Percentiles rank a stretch among this genome's conserved stretches.
Conservation (phyloP, 2,113 vertebrate genomes). For the Spheniscus mendiculus region DNA sequence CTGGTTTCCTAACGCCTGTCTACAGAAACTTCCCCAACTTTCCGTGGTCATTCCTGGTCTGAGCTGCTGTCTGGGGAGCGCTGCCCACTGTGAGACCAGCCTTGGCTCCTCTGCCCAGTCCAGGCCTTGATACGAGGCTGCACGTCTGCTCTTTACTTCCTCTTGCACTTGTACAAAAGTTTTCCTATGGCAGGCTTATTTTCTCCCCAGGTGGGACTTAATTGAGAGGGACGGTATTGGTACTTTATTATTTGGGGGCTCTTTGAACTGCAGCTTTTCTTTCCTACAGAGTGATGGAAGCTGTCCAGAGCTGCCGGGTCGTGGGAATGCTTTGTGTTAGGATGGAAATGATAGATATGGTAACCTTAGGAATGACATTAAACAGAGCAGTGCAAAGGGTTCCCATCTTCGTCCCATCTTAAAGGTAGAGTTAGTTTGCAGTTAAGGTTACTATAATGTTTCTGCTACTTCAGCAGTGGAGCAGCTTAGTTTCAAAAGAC, state of each 20-base stretch:
- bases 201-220: background rate
- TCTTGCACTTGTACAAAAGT: background rate
- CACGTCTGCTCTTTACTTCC: background rate
- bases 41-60: rapidly evolving
- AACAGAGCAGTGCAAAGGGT: background rate
- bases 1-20: background rate
- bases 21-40: background rate
- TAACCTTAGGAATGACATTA: background rate
- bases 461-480: background rate
- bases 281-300: background rate
- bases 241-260: background rate
- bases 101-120: background rate
- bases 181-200: background rate
- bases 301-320: background rate
- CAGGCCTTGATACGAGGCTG: rapidly evolving
- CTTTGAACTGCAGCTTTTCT: background rate
- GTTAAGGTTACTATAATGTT: background rate
- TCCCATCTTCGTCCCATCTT: rapidly evolving
- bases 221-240: rapidly evolving
- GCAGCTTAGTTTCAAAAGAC: background rate
- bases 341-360: background rate
- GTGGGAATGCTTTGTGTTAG: background rate
- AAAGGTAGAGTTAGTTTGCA: background rate
- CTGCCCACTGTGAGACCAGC: background rate
- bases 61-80: background rate